Evolutionary conservation across 2,888 invertebrate species (phyloP), one percentile per base, ranked within the genome.

Genomic region (Diarsia dahlii): DNA sequence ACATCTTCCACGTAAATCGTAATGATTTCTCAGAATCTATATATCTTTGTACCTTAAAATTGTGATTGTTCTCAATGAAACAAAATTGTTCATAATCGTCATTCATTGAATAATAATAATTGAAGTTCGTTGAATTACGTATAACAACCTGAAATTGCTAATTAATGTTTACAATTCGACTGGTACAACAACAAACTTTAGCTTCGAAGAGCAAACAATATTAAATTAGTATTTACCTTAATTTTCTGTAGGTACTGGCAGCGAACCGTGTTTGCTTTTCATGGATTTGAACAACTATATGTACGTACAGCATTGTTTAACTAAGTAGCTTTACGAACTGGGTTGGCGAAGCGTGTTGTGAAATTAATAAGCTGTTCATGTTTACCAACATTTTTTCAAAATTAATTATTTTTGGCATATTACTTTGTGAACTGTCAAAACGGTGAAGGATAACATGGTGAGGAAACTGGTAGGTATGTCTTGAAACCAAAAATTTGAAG

Each of bases 141-240:
- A 54, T 67, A 66, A 50, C 45, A 46, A 82, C 54, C 78, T 68
- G 71, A 68, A 75, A 71, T 73, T 52, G 64, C 64, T 85, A 85
- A 85, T 82, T 84, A 84, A 78, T 73, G 74, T 82, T 85, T 71
- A 82, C 71, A 85, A 75, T 82, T 65, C 52, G 74, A 71, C 62
- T 74, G 67, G 54, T 71, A 71, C 18, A 68, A 62, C 54, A 78
- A 70, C 73, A 71, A 69, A 68, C 71, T 60, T 71, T 71, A n/a
- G 60, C 56, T 58, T 18, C 15, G 52, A 20, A 58, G 13, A 54
- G 48, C 71, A 70, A 76, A 84, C 76, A 71, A 67, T 72, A 73
- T 76, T 60, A 72, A 82, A 76, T 82, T 84, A 76, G 71, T 82
- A 84, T 81, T 81, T 84, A 81, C 85, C 71, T 76, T 50, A 23